These are phyloP conservation scores for Phallusia fumigata DNA, from an alignment of 23 tunicate genomes.

Conservation along the genomic window DNA sequence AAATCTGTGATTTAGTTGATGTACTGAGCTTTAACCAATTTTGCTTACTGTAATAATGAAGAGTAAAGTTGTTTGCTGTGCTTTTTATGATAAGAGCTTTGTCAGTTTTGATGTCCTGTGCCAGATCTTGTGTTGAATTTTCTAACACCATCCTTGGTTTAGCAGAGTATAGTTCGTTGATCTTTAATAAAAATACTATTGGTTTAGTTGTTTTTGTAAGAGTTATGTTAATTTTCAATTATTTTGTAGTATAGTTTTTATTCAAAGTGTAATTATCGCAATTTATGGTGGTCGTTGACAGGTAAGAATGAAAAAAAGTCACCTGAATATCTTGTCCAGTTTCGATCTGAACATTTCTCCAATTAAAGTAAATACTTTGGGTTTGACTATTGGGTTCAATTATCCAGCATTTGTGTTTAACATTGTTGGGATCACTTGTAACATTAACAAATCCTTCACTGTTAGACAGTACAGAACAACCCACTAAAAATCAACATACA, in stretches of 20 bases:
- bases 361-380: neutral
- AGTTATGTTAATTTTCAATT: no score
- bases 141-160: neutral
- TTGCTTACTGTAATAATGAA: neutral
- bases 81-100: neutral
- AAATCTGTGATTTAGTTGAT: no score
- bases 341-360: neutral
- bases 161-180: neutral
- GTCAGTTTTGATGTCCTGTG: neutral
- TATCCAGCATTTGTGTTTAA: neutral
- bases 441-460: neutral
- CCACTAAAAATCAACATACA: neutral
- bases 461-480: neutral
- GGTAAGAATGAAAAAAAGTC: neutral
- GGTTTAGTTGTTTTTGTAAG: no score
- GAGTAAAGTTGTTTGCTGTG: neutral
- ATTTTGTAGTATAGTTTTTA: no score
- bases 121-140: neutral
- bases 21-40: no score
- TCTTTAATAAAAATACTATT: neutral
- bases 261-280: no score
- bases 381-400: neutral
- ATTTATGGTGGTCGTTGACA: neutral
- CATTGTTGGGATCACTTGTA: neutral
- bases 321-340: neutral